Percentiles rank a stretch among this genome's conserved stretches.
These are phyloP conservation scores for Neoaliturus tenellus DNA, from an alignment of 2,888 invertebrate species.

Conservation along the genomic window DNA sequence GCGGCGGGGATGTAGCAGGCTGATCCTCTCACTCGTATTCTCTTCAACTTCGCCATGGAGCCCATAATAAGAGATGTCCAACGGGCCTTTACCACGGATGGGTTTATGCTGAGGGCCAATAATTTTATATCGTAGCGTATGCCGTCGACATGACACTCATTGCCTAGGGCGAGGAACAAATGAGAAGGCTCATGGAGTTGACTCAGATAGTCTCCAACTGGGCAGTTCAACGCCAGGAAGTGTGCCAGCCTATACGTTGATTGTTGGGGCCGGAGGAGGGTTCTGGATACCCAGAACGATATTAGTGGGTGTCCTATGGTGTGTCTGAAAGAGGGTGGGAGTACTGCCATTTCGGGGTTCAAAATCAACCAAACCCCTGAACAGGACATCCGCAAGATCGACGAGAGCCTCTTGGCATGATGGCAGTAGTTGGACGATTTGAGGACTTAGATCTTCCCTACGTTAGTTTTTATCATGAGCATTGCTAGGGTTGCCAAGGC, in stretches of 20 bases:
- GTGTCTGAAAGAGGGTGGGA: slow-evolving; percentile 6
- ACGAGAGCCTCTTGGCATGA: too few relatives aligned
- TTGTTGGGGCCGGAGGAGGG: neutral
- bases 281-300: neutral
- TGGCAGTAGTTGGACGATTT: too few relatives aligned
- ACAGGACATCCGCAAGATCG: too few relatives aligned
- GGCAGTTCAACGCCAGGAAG: slow-evolving; percentile 20
- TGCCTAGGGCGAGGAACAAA: neutral
- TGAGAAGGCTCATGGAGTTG: neutral
- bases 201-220: too few relatives aligned
- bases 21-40: too few relatives aligned
- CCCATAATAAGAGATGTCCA: neutral
- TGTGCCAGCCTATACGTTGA: slow-evolving; percentile 25
- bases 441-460: too few relatives aligned
- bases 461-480: too few relatives aligned
- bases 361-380: too few relatives aligned
- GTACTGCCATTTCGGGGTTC: too few relatives aligned
- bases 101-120: neutral
- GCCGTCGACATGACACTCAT: slow-evolving; percentile 11
- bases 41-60: too few relatives aligned
- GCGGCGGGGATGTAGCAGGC: too few relatives aligned
- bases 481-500: too few relatives aligned
- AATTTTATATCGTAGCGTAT: neutral
- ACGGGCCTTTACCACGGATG: neutral
- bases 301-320: neutral